Conservation (phyloP, 2,797 vertebrate genomes). For the Monodelphis domestica region DNA sequence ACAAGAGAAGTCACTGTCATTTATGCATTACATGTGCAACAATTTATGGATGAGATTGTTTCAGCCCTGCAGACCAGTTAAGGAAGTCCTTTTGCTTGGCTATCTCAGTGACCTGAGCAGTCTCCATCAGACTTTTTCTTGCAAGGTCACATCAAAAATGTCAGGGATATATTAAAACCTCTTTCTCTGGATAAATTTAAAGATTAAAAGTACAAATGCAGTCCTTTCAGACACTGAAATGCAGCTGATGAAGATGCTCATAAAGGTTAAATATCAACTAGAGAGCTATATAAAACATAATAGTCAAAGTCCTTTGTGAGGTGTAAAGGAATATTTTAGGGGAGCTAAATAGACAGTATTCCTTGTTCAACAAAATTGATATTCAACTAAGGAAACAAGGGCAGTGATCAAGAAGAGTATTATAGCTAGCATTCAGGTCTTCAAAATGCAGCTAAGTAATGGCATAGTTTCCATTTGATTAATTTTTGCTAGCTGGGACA, state of each 20-base stretch:
- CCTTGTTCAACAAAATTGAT: not conserved
- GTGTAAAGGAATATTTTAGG: not conserved
- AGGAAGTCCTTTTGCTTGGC: not conserved
- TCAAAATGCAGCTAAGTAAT: slow-evolving; percentile 70
- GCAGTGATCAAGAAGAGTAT: slow-evolving; percentile 43
- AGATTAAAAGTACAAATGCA: not conserved
- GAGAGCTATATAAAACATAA: not conserved
- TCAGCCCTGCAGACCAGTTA: not conserved
- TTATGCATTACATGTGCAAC: not conserved
- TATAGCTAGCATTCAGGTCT: slow-evolving; percentile 50
- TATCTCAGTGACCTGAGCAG: not conserved
- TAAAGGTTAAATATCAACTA: not conserved
- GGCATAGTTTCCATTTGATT: slow-evolving; percentile 71
- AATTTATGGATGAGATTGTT: not conserved
- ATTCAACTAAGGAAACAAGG: slow-evolving; percentile 21
- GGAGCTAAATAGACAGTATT: not conserved
- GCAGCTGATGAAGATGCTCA: not conserved
- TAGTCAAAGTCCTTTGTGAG: not conserved
- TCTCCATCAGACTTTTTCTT: not conserved
- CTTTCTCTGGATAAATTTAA: not conserved
- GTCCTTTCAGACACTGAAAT: not conserved
- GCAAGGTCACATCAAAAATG: not conserved
- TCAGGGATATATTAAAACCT: not conserved
- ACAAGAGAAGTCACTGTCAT: not conserved
- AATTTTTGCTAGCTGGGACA: slow-evolving; percentile 66